Percentiles rank a stretch among this genome's conserved stretches.
These are phyloP conservation scores for Drosophila trichaetosa DNA, from an alignment of 2,888 invertebrate species.

Conservation along the genomic window DNA sequence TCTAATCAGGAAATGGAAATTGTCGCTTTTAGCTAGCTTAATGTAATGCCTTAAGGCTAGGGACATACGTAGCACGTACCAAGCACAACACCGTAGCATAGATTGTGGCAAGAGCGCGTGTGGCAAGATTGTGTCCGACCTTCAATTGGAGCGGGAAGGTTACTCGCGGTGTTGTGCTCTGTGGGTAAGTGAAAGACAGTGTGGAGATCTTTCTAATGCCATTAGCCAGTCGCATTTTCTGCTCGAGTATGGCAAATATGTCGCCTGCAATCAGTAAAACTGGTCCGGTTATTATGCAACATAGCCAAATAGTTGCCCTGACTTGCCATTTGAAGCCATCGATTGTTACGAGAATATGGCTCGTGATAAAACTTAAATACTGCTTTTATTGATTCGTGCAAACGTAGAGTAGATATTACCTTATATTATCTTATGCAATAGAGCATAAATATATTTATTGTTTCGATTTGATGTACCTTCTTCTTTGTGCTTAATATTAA, in stretches of 20 bases:
- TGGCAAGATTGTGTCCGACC: slow-evolving; percentile 32
- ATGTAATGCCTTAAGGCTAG: slow-evolving; percentile 5
- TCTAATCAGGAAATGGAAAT: slow-evolving; percentile 75
- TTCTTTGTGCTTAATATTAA: neutral
- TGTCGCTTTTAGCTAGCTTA: neutral
- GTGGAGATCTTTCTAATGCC: slow-evolving; percentile 49
- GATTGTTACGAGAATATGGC: slow-evolving; percentile 49
- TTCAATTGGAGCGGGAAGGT: slow-evolving; percentile 47
- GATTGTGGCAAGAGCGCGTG: slow-evolving; percentile 3
- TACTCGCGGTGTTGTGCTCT: neutral
- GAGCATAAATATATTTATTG: neutral
- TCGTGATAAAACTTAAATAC: neutral
- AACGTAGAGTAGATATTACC: neutral
- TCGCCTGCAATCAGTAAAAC: slow-evolving; percentile 42
- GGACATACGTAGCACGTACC: slow-evolving; percentile 7
- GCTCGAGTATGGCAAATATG: slow-evolving; percentile 4
- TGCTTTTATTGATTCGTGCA: neutral
- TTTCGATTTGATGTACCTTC: neutral
- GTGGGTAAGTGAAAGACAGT: slow-evolving; percentile 47
- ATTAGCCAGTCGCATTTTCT: slow-evolving; percentile 22
- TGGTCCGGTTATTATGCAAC: slow-evolving; percentile 65
- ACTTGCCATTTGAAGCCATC: slow-evolving; percentile 33
- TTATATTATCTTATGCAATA: neutral
- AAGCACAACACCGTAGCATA: slow-evolving; percentile 49
- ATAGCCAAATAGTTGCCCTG: slow-evolving; percentile 20